A percentile compares a stretch with the other conserved stretches of the same genome.
These are phyloP conservation scores for Conomelus anceps DNA, from an alignment of 2,888 invertebrate genomes.

Conservation along the genomic window DNA sequence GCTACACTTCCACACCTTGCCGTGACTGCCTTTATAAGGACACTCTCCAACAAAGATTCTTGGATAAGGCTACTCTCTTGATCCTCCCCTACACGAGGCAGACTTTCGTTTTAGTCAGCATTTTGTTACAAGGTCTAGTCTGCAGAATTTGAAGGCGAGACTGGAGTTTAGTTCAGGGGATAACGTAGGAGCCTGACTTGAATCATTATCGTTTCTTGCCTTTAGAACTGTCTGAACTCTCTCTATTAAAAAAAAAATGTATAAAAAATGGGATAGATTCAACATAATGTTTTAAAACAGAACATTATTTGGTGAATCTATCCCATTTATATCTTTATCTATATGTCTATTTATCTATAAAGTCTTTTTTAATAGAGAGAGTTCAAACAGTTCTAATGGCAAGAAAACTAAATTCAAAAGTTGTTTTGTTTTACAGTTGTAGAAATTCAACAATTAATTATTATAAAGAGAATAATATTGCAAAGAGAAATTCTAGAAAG, in stretches of 20 bases:
- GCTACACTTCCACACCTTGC: neutral
- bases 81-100: neutral
- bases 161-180: neutral
- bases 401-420: too few relatives aligned
- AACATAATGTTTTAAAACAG: too few relatives aligned
- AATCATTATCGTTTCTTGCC: neutral
- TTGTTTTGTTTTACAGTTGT: too few relatives aligned
- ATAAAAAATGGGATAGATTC: too few relatives aligned
- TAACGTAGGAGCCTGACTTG: neutral
- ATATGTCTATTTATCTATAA: too few relatives aligned
- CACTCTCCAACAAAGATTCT: neutral
- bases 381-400: neutral
- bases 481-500: too few relatives aligned
- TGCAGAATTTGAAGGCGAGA: neutral
- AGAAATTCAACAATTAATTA: too few relatives aligned
- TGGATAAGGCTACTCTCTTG: neutral
- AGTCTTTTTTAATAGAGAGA: neutral
- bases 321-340: too few relatives aligned
- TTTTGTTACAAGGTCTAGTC: neutral
- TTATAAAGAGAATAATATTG: too few relatives aligned
- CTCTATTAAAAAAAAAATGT: neutral
- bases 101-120: neutral
- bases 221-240: neutral
- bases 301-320: too few relatives aligned
- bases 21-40: neutral